phyloP scores from a whole-genome alignment of 2,888 invertebrate genomes.

The Gibbula magus region DNA sequence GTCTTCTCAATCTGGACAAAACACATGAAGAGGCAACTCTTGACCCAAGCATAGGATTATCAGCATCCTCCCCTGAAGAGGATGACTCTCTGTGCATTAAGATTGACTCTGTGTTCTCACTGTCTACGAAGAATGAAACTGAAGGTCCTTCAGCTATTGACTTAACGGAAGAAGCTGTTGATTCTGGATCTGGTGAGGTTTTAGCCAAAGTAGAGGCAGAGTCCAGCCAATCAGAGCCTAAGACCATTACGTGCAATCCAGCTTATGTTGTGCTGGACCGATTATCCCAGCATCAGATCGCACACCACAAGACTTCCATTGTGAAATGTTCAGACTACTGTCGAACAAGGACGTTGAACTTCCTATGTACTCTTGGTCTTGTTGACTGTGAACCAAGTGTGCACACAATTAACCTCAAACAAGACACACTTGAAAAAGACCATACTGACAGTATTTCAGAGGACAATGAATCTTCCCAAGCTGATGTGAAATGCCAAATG shows the following conservation, averaged over 20 bases:
- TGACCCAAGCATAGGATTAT: not conserved
- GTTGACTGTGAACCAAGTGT: slow-evolving; percentile 6
- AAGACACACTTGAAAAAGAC: not conserved
- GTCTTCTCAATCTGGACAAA: not conserved
- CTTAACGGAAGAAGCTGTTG: not conserved
- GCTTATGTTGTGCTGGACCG: slow-evolving; percentile 25
- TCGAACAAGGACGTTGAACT: slow-evolving; percentile 23
- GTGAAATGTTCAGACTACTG: slow-evolving; percentile 21
- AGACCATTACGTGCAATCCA: not conserved
- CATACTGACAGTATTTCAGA: not conserved
- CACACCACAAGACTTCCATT: not conserved
- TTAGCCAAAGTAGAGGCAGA: not conserved
- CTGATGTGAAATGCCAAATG: not conserved
- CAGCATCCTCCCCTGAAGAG: not conserved
- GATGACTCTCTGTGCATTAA: slow-evolving; percentile 2
- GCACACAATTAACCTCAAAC: not conserved
- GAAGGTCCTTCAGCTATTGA: not conserved
- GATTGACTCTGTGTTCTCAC: slow-evolving; percentile 28
- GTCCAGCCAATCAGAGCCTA: not conserved
- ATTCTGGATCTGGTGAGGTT: not conserved
- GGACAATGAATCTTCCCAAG: not conserved
- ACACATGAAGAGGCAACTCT: not conserved
- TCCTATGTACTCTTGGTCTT: slow-evolving; percentile 18
- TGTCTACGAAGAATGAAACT: not conserved
- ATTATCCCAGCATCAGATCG: not conserved